Base-by-base conservation (phyloP, 1,140 invertebrate genomes). In the Glossosoma conforme region DNA sequence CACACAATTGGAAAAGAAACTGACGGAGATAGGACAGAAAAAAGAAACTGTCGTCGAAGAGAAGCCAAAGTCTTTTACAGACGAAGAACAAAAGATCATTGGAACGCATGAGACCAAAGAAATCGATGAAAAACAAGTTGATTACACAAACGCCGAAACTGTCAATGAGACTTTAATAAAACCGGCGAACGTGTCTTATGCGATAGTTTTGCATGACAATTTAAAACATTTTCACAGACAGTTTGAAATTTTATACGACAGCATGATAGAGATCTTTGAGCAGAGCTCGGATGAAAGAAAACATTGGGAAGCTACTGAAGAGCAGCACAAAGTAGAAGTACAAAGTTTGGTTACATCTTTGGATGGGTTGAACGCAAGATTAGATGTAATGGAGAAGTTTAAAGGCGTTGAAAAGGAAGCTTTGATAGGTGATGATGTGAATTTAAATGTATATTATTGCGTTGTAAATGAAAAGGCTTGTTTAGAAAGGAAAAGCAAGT, bases 161-260 rank as follows among this genome's bases (percentile, higher is more conserved):
- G 32, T 62, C 36, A 66, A 70, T 45, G 65, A 71, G 38, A 60
- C 58, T 45, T 59, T 69, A 44, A 45, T 72, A 8, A 68, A 66
- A 63, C 58, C 61, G 25, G 58, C 58, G n/a, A 47, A 55, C 32
- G 22, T 40, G 37, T 22, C 21, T 0, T 50, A 59, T n/a, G 22
- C 36, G 14, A 38, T 36, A 15, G n/a, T 41, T n/a, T 42, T 59
- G 24, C 48, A 55, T 20, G 40, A 52, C 17, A 55, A 47, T 15
- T 53, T 75, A 44, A 44, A 60, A 52, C 66, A 75, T 62, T 75
- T 75, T 54, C 63, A 69, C 54, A 58, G 64, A 20, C 68, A 72
- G 59, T 72, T 71, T 51, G 62, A 68, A 53, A 25, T 49, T 10
- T 56, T 75, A 20, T 68, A 65, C 56, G 63, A 71, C 9, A 70